Evolutionary conservation across 2,113 vertebrate species (phyloP), one percentile per base, ranked within the genome.

Genomic region (Oncorhynchus mykiss): DNA sequence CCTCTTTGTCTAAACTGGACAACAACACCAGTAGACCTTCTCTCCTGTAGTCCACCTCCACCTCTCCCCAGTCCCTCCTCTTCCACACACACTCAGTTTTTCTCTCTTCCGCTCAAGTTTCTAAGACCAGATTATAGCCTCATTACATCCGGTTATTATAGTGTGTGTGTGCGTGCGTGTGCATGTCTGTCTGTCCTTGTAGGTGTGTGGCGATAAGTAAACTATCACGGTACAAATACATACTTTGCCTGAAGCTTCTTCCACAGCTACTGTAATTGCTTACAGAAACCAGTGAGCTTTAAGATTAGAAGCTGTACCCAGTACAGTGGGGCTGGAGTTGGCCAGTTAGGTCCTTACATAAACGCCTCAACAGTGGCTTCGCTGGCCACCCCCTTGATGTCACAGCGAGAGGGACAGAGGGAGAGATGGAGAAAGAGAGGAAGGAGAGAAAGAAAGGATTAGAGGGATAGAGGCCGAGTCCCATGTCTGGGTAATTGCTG

Each of bases 401-500:
- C 76, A 60, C 75, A 57, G 57, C 3, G 27, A 18, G 68, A 48
- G 48, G 67, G 39, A 49, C 39, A 49, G 68, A 24, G 67, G 8
- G 68, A 14, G 67, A 22, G 20, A n/a, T 2, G 67, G 67, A 34
- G 31, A 34, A 18, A 45, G 31, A 25, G 70, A 78, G 64, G 76
- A 70, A 79, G 79, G 78, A 59, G 71, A 82, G 73, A 76, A 83
- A 86, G 83, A 79, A 78, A 70, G 64, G 73, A 25, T 72, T 59
- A 80, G 72, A 86, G 67, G 77, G 74, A 80, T 31, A 70, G 78
- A 81, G 75, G 76, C 83, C 24, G 69, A 86, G 80, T 70, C 79
- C 78, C 79, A 82, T 74, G 84, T 87, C 86, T 90, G 84, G 84
- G 76, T 93, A 89, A 90, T 91, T 86, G 70, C 81, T 80, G 80